Percentiles rank a stretch among this genome's conserved stretches.
phyloP scores from a whole-genome alignment of 1,140 invertebrate genomes.

The Drosophila punjabiensis region DNA sequence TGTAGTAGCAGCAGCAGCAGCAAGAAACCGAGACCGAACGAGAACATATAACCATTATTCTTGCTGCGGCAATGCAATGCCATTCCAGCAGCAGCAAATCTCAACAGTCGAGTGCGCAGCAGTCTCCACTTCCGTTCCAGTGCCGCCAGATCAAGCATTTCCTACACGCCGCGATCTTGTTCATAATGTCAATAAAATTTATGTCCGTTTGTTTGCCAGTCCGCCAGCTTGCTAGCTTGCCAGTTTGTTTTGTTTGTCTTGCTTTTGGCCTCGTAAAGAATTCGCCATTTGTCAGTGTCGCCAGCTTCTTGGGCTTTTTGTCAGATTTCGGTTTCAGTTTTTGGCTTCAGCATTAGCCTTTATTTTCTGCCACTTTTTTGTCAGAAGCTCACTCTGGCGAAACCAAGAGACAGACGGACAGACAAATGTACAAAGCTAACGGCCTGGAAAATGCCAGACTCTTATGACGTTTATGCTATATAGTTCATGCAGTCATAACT shows the following conservation, averaged over 20 bases:
- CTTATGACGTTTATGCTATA: constrained; percentile 9
- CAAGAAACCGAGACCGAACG: constrained; percentile 19
- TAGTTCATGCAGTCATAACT: constrained; percentile 6
- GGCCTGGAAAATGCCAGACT: constrained; percentile 56
- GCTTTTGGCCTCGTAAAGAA: constrained; percentile 73
- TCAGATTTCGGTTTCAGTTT: constrained; percentile 11
- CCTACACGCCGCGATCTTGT: constrained; percentile 67
- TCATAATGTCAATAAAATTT: constrained; percentile 84
- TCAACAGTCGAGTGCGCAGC: constrained; percentile 77
- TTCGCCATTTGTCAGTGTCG: constrained; percentile 80
- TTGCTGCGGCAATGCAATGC: constrained; percentile 49
- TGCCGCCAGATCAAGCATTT: constrained; percentile 53
- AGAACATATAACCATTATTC: constrained; percentile 67
- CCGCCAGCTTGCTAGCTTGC: constrained; percentile 10
- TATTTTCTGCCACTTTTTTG: constrained; percentile 19
- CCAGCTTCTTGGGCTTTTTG: constrained; percentile 38
- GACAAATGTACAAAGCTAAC: constrained; percentile 51
- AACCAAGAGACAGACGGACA: constrained; percentile 38
- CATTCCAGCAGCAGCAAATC: constrained; percentile 26
- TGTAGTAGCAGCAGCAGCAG: constrained; percentile 7
- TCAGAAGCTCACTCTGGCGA: constrained; percentile 42
- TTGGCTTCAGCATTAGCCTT: constrained; percentile 31
- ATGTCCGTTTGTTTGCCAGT: constrained; percentile 68
- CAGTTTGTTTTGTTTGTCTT: constrained; percentile 26
- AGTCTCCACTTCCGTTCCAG: constrained; percentile 72